Percentiles rank a stretch among this genome's conserved stretches.
Conservation (phyloP, 2,888 invertebrate species). For the Meghimatium bilineatum region DNA sequence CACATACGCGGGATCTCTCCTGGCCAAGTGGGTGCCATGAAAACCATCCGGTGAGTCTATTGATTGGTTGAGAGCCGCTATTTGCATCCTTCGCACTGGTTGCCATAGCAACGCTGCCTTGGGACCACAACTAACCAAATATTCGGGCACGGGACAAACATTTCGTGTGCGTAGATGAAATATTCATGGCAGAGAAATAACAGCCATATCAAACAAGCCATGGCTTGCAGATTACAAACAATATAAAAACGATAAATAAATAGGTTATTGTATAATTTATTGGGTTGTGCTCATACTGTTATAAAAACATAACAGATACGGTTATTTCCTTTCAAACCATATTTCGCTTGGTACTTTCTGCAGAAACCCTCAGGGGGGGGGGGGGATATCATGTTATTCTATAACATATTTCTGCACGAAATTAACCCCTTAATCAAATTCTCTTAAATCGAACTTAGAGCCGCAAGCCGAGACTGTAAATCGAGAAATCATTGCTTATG, state of each 20-base stretch:
- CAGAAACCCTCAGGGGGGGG: neutral
- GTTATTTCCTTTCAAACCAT: neutral
- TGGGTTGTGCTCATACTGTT: neutral
- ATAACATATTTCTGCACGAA: too few relatives aligned
- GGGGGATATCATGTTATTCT: too few relatives aligned
- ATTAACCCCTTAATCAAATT: too few relatives aligned
- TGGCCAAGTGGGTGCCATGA: conserved; percentile 31
- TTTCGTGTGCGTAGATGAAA: conserved; percentile 31
- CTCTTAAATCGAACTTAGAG: too few relatives aligned
- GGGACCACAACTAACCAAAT: conserved; percentile 48
- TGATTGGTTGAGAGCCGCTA: conserved; percentile 43
- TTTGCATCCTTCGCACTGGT: conserved; percentile 40
- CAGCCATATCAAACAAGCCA: conserved; percentile 38
- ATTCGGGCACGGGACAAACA: conserved; percentile 45
- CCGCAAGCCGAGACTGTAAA: too few relatives aligned
- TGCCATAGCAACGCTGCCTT: conserved; percentile 45
- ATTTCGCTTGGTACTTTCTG: too few relatives aligned
- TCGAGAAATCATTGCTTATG: too few relatives aligned
- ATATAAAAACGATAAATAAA: conserved; percentile 11
- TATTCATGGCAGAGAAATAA: conserved; percentile 41
- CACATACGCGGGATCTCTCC: conserved; percentile 13
- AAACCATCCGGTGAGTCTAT: conserved; percentile 31
- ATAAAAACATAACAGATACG: conserved; percentile 1
- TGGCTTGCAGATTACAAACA: neutral
- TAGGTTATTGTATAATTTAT: conserved; percentile 28